These are phyloP conservation scores for Octopus bimaculoides DNA, from an alignment of 1,140 invertebrate species.

Conservation along the genomic window DNA sequence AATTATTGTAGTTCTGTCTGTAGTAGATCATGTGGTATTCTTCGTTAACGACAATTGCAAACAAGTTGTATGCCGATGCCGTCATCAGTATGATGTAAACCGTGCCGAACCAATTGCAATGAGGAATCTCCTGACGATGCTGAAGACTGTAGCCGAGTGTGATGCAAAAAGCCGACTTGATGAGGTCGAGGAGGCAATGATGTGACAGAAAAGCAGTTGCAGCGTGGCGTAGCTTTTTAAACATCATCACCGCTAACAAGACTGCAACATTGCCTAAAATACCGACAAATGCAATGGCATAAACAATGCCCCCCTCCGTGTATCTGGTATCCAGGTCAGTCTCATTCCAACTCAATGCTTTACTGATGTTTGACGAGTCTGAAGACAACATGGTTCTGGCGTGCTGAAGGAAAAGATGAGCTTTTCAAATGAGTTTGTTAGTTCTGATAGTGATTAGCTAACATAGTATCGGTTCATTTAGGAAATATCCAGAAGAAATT, in stretches of 20 bases:
- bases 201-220: constrained; percentile 48
- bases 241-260: constrained; percentile 69
- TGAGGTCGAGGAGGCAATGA: constrained; percentile 45
- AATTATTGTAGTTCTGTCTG: constrained; percentile 28
- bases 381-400: too few relatives aligned
- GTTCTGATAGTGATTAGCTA: too few relatives aligned
- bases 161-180: constrained; percentile 43
- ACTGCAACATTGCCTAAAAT: constrained; percentile 79
- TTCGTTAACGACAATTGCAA: constrained; percentile 85
- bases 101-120: constrained; percentile 85
- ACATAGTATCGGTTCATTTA: too few relatives aligned
- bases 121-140: constrained; percentile 77
- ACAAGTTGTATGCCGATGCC: constrained; percentile 85
- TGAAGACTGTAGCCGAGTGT: constrained; percentile 70
- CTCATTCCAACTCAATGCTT: background rate
- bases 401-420: too few relatives aligned
- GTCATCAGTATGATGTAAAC: constrained; percentile 85
- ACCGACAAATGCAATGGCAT: constrained; percentile 74
- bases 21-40: constrained; percentile 77
- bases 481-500: too few relatives aligned
- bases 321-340: background rate
- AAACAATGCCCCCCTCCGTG: constrained; percentile 75
- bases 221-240: constrained; percentile 38
- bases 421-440: too few relatives aligned
- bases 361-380: background rate